Percentiles rank a stretch among this genome's conserved stretches.
phyloP scores from a whole-genome alignment of 2,888 invertebrate genomes.

The Agrochola lychnidis region DNA sequence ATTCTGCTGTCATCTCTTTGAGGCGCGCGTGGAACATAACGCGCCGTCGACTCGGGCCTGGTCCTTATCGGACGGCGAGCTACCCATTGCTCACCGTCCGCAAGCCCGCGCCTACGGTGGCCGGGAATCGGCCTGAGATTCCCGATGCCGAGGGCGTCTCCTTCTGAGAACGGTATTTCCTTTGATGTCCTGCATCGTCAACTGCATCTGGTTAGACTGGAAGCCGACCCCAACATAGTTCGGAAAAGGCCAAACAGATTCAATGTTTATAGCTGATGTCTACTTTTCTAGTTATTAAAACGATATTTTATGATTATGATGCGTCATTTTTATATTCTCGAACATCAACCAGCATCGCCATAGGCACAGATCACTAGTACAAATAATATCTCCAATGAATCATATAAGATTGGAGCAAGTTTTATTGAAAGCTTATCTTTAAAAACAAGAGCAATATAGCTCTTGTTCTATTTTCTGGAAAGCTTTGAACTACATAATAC shows the following conservation, averaged over 20 bases:
- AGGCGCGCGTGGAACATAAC: too few relatives aligned
- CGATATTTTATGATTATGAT: conserved; percentile 13
- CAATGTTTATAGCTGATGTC: neutral
- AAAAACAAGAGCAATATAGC: conserved; percentile 24
- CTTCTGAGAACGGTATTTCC: too few relatives aligned
- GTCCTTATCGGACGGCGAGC: too few relatives aligned
- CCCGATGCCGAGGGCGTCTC: too few relatives aligned
- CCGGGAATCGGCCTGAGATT: too few relatives aligned
- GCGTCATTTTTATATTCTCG: conserved; percentile 32
- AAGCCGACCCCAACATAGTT: neutral
- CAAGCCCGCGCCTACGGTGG: too few relatives aligned
- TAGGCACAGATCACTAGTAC: neutral
- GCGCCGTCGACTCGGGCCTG: too few relatives aligned
- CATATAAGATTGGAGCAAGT: neutral
- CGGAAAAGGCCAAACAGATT: neutral
- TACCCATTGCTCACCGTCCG: too few relatives aligned
- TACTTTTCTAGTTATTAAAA: neutral
- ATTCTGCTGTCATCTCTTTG: too few relatives aligned
- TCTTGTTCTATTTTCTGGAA: conserved; percentile 7
- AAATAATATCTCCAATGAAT: conserved; percentile 31
- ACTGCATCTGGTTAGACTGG: too few relatives aligned
- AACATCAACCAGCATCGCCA: neutral
- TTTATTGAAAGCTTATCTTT: conserved; percentile 19
- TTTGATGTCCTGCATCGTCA: too few relatives aligned
- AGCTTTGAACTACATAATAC: conserved; percentile 24